Percentiles rank a stretch among this genome's conserved stretches.
Evolutionary conservation across 2,797 vertebrate genomes (phyloP).

Genomic region (Hydrocynus forskahlii): DNA sequence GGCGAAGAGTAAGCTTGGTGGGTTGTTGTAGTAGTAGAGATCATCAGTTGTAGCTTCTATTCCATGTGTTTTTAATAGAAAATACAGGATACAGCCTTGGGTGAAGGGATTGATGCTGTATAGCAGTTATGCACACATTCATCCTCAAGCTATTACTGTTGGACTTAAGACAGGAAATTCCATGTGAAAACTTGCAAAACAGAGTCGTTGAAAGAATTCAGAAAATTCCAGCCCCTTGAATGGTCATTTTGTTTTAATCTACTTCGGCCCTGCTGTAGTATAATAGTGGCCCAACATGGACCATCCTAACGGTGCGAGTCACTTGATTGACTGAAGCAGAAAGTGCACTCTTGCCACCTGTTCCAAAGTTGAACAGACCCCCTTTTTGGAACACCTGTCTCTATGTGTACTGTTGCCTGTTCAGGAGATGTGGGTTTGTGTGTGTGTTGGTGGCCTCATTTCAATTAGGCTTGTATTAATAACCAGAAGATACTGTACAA

Average conservation of each 20-base stretch:
- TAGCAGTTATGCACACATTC: neutral
- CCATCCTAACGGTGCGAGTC: neutral
- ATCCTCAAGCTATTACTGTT: slow-evolving; percentile 2
- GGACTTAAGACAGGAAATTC: slow-evolving; percentile 15
- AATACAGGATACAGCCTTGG: neutral
- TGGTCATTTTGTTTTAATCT: neutral
- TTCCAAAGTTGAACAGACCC: slow-evolving; percentile 48
- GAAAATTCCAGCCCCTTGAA: neutral
- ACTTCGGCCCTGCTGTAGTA: neutral
- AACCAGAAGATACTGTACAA: neutral
- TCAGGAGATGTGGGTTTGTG: neutral
- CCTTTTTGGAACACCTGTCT: slow-evolving; percentile 26
- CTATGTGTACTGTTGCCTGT: slow-evolving; percentile 8
- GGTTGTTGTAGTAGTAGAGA: too few relatives aligned
- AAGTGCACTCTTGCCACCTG: slow-evolving; percentile 47
- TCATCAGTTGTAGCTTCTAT: neutral
- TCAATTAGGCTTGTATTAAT: neutral
- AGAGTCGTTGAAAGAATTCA: slow-evolving; percentile 1
- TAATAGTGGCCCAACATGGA: neutral
- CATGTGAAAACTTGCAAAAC: neutral
- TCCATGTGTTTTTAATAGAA: neutral
- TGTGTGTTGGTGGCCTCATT: neutral
- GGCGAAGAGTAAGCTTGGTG: too few relatives aligned
- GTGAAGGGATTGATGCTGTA: neutral
- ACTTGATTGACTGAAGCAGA: slow-evolving; percentile 57